A percentile compares a stretch with the other conserved stretches of the same genome.
phyloP scores from a whole-genome alignment of 2,797 vertebrate species.

The Bradypodion ventrale region DNA sequence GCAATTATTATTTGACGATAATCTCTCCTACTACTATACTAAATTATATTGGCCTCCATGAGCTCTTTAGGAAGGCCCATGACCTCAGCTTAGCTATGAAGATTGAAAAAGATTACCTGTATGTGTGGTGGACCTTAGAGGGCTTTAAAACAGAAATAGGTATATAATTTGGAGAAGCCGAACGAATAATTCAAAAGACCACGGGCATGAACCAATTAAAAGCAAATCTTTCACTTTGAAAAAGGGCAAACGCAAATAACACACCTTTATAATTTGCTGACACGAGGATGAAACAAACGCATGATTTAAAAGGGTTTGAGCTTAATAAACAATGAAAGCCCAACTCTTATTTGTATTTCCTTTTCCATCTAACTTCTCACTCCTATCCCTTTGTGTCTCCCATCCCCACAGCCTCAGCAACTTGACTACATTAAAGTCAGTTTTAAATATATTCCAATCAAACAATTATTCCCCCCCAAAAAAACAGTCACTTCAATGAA shows the following conservation, averaged over 20 bases:
- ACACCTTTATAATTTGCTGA: not conserved
- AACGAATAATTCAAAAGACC: slow-evolving; percentile 18
- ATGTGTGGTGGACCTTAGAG: accelerated
- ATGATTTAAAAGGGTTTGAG: slow-evolving; percentile 26
- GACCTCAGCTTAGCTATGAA: not conserved
- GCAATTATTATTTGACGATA: not conserved
- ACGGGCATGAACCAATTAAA: slow-evolving; percentile 2
- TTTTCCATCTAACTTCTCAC: not conserved
- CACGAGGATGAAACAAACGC: slow-evolving; percentile 41
- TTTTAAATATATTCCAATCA: slow-evolving; percentile 20
- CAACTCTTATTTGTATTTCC: not conserved
- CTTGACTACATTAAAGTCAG: not conserved
- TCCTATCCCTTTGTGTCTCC: not conserved
- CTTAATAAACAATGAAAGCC: slow-evolving; percentile 46
- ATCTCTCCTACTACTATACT: not conserved
- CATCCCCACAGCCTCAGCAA: not conserved
- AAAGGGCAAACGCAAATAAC: not conserved
- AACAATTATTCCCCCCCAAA: not conserved
- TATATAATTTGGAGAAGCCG: not conserved
- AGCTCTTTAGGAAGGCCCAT: slow-evolving; percentile 12
- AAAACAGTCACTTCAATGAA: slow-evolving; percentile 41
- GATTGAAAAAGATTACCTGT: not conserved
- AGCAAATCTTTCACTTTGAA: slow-evolving; percentile 47
- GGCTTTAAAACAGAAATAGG: slow-evolving; percentile 32
- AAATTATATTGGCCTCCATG: not conserved